Base-by-base conservation (phyloP, 2,113 vertebrate genomes). In the Chlorodrepanis virens region DNA sequence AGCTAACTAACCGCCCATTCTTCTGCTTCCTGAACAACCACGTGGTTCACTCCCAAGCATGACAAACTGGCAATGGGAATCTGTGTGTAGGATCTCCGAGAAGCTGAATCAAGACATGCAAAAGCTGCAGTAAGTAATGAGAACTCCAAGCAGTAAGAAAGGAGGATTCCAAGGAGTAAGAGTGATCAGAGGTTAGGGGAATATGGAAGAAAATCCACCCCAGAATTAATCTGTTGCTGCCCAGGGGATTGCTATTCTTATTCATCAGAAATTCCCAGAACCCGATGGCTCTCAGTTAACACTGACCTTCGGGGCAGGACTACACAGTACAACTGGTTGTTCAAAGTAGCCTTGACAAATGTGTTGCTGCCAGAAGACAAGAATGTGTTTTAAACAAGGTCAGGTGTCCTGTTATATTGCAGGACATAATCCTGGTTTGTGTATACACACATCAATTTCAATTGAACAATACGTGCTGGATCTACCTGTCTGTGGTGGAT, bases 331-430 rank as follows among this genome's bases (percentile, higher is more conserved):
- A 72, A 54, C 56, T 37, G 69, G 65, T 78, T 29, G 3, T 68
- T 93, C 83, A 67, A 83, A 75, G 57, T 9, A 79, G 69, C 68
- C 88, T 63, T 89, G 86, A 89, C 77, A 92, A 94, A 95, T 57
- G 72, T 28, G 19, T 8, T 87, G 61, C 76, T 90, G 92, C 69
- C 80, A 90, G 76, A 89, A 79, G 86, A 95, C 63, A 87, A 67
- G 52, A 78, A 82, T 53, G 59, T 39, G 72, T 87, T 89, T 84
- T 78, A 90, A 93, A 87, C 42, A 90, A 83, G 86, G 90, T 60
- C 69, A 71, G 44, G 44, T 59, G 63, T 67, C 37, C 79, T 74
- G 64, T 71, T 83, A 72, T 11, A 49, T 67, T 40, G 85, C 49
- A 71, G 72, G 64, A 90, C 65, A 50, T 35, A 75, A 77, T 83